Percentiles rank a stretch among this genome's conserved stretches.
Evolutionary conservation across 2,113 vertebrate species (phyloP).

Genomic region (Cygnus atratus): DNA sequence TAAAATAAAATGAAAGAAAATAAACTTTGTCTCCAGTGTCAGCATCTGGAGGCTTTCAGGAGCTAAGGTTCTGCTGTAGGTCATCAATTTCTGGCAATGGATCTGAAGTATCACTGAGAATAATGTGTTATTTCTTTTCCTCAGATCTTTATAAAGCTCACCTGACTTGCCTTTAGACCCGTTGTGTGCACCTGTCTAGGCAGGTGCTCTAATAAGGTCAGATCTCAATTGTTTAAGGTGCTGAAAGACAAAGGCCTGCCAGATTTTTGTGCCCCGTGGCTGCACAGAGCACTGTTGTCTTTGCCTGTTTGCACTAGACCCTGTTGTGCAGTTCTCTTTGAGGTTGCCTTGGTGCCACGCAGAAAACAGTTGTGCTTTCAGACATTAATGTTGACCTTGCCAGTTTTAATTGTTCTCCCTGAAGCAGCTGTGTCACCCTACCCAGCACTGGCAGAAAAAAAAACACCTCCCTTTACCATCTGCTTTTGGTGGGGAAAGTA

Average conservation of each 20-base stretch:
- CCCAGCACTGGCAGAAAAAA: neutral
- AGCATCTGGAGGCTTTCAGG: neutral
- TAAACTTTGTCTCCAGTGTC: neutral
- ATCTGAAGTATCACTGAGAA: neutral
- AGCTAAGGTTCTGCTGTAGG: neutral
- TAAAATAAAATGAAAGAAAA: neutral
- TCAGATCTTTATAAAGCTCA: neutral
- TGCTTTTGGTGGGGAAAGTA: neutral
- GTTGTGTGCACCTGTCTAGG: neutral
- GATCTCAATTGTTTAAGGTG: constrained; percentile 1
- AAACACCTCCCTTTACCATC: neutral
- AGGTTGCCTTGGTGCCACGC: neutral
- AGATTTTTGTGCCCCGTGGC: neutral
- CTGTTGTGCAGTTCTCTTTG: neutral
- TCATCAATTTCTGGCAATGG: neutral
- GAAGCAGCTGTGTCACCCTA: neutral
- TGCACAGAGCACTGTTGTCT: neutral
- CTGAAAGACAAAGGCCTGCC: neutral
- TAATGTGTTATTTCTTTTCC: neutral
- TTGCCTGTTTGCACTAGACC: neutral
- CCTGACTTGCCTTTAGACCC: neutral
- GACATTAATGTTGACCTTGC: neutral
- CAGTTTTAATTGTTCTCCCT: neutral
- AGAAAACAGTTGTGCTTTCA: constrained; percentile 4
- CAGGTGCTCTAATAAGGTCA: neutral